phyloP scores from a whole-genome alignment of 2,113 vertebrate species.

The Erythrocercus mccallii region DNA sequence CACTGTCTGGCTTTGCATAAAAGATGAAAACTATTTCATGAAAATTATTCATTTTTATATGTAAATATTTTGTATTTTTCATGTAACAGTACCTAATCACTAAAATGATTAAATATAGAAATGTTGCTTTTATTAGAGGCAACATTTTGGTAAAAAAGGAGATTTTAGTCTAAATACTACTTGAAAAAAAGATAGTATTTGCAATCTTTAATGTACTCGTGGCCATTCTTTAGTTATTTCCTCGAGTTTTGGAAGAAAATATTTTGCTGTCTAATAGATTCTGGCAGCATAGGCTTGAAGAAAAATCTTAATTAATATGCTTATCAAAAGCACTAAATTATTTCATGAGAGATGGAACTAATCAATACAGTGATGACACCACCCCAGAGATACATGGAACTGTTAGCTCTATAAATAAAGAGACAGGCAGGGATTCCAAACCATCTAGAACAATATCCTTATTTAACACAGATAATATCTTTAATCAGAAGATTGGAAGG shows the following conservation, averaged over 20 bases:
- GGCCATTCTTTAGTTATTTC: not conserved
- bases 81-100: not conserved
- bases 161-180: not conserved
- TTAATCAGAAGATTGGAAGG: not conserved
- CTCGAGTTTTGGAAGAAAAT: not conserved
- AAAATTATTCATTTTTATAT: not conserved
- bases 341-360: not conserved
- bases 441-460: not conserved
- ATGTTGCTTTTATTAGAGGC: not conserved
- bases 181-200: not conserved
- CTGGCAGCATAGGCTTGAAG: not conserved
- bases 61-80: not conserved
- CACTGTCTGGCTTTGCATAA: not conserved
- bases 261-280: not conserved
- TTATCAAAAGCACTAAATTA: not conserved
- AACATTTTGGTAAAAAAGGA: not conserved
- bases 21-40: not conserved
- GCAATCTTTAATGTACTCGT: not conserved
- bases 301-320: constrained; percentile 1
- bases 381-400: not conserved
- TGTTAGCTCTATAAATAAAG: not conserved
- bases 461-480: not conserved
- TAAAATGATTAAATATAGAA: not conserved
- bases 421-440: not conserved
- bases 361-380: not conserved